These are phyloP conservation scores for Echinarachnius parma DNA, from an alignment of 53 echinoderm and acorn worm genomes.

Conservation along the genomic window DNA sequence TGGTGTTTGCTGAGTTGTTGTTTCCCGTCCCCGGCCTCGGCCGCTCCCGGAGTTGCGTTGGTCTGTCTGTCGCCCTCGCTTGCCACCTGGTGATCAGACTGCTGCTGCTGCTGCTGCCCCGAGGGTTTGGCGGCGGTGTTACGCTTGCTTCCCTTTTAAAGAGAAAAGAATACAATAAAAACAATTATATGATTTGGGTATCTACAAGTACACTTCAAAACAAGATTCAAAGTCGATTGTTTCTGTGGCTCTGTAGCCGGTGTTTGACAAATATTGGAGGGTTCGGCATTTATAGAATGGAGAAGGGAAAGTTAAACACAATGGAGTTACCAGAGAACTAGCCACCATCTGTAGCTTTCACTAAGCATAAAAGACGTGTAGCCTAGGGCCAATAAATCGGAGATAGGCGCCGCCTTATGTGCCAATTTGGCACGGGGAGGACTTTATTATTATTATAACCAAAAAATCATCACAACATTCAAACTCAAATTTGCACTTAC, in stretches of 20 bases:
- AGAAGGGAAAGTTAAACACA: too few relatives aligned
- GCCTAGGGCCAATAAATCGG: too few relatives aligned
- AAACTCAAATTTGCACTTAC: slow-evolving; percentile 22
- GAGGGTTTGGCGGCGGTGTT: slow-evolving; percentile 37
- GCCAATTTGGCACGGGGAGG: too few relatives aligned
- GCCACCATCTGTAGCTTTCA: too few relatives aligned
- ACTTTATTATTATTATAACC: too few relatives aligned
- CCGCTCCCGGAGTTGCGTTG: slow-evolving; percentile 19
- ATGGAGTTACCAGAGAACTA: too few relatives aligned
- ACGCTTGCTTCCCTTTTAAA: slow-evolving; percentile 69
- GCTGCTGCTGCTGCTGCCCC: not conserved
- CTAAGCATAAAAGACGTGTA: too few relatives aligned
- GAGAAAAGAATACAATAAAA: not conserved
- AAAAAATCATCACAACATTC: not conserved
- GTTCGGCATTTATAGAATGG: too few relatives aligned
- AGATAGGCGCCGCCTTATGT: too few relatives aligned
- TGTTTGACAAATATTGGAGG: too few relatives aligned
- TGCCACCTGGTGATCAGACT: slow-evolving; percentile 4
- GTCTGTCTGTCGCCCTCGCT: slow-evolving; percentile 19
- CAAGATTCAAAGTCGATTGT: not conserved
- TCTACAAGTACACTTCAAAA: not conserved
- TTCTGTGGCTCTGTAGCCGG: too few relatives aligned
- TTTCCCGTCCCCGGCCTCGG: slow-evolving; percentile 14
- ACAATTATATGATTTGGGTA: not conserved
- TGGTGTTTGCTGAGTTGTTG: slow-evolving; percentile 80